Conservation (phyloP, 2,888 invertebrate genomes). For the Oligia latruncula region DNA sequence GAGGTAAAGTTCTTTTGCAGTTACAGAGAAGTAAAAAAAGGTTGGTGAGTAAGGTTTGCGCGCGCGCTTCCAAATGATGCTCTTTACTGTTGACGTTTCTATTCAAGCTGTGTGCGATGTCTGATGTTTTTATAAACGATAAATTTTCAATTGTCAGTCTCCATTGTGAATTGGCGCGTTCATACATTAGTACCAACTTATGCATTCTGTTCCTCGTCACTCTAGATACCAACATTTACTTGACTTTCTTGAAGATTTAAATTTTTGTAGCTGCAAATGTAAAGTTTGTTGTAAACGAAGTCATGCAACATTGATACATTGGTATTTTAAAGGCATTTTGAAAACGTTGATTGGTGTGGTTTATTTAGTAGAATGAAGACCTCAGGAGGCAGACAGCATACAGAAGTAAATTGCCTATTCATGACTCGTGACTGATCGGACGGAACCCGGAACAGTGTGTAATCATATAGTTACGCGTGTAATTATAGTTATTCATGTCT, state of each 20-base stretch:
- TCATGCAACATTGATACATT: constrained; percentile 55
- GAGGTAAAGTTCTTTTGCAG: constrained; percentile 40
- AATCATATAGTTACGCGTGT: constrained; percentile 77
- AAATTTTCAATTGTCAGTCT: constrained; percentile 82
- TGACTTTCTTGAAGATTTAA: constrained; percentile 1
- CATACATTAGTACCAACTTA: constrained; percentile 63
- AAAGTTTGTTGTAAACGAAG: constrained; percentile 43
- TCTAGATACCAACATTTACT: constrained; percentile 1
- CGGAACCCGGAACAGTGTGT: constrained; percentile 75
- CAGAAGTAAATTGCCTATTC: constrained; percentile 84
- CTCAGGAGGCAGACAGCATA: constrained; percentile 61
- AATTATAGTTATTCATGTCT: constrained; percentile 64
- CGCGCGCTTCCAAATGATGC: constrained; percentile 81
- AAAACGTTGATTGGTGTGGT: constrained; percentile 73
- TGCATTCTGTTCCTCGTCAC: constrained; percentile 21
- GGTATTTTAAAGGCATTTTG: constrained; percentile 71
- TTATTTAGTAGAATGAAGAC: constrained; percentile 72
- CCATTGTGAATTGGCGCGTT: constrained; percentile 79
- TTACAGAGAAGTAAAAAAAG: constrained; percentile 43
- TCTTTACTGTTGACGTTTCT: constrained; percentile 84
- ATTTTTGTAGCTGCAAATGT: constrained; percentile 37
- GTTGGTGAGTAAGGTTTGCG: constrained; percentile 68
- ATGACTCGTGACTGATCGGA: constrained; percentile 67
- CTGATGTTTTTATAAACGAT: constrained; percentile 86
- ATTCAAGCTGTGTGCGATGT: constrained; percentile 78